Conservation (phyloP, 2,113 vertebrate genomes). For the Lanius collurio region DNA sequence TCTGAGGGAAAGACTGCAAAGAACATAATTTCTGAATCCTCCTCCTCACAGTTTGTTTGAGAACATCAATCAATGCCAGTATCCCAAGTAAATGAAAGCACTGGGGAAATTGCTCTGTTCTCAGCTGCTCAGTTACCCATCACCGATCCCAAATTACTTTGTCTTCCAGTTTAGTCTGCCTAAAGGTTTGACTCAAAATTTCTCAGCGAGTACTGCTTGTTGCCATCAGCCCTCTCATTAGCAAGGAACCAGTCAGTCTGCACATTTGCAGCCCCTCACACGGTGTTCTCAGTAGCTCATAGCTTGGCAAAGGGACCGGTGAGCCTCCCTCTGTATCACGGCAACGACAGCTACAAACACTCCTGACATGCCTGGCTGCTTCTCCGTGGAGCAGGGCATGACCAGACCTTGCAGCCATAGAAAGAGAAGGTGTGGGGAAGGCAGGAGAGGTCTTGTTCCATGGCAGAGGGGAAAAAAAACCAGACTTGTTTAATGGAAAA, state of each 20-base stretch:
- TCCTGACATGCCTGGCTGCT: background rate
- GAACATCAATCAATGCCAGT: background rate
- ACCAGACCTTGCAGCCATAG: background rate
- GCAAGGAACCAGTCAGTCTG: background rate
- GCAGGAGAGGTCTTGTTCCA: conserved; percentile 21
- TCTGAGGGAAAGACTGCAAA: background rate
- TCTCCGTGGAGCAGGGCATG: background rate
- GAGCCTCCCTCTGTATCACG: background rate
- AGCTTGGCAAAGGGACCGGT: background rate
- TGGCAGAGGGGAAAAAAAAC: background rate
- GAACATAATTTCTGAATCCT: background rate
- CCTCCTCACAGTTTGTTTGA: background rate
- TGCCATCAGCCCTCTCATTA: conserved; percentile 1
- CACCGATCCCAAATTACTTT: background rate
- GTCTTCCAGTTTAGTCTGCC: background rate
- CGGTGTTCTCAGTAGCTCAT: background rate
- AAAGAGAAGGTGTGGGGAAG: background rate
- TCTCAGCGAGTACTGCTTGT: background rate
- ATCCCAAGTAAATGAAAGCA: background rate
- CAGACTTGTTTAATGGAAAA: too few relatives aligned
- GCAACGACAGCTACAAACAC: background rate
- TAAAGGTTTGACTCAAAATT: background rate
- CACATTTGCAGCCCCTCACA: background rate
- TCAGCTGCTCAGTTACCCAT: background rate
- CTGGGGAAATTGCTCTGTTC: background rate